Percentiles rank a stretch among this genome's conserved stretches.
Conservation (phyloP, 2,113 vertebrate species). For the Syngnathus scovelli region DNA sequence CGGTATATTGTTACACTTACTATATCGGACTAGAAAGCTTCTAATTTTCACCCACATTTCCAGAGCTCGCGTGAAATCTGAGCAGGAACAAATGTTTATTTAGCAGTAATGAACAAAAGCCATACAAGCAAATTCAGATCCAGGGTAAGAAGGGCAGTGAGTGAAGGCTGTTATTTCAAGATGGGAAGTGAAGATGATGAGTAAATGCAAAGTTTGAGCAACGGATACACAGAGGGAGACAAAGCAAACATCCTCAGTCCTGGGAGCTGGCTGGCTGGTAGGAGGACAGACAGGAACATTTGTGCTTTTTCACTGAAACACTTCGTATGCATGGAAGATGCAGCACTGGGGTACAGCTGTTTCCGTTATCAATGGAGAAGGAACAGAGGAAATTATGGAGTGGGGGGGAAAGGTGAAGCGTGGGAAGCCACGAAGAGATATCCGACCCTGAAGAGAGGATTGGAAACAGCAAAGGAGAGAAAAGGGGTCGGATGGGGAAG, state of each 20-base stretch:
- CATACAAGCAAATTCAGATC: constrained; percentile 4
- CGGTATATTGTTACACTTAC: no score
- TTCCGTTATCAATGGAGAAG: constrained; percentile 39
- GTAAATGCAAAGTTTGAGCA: constrained; percentile 23
- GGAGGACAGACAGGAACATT: constrained; percentile 44
- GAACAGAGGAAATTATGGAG: constrained; percentile 18
- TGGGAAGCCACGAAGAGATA: constrained; percentile 32
- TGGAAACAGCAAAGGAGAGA: constrained; percentile 19
- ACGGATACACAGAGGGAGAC: constrained; percentile 37
- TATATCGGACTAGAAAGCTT: no score
- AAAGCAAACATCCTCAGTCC: constrained; percentile 51
- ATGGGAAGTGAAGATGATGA: constrained; percentile 8
- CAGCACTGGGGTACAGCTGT: constrained; percentile 44
- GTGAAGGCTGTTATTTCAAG: constrained; percentile 7
- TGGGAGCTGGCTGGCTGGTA: constrained; percentile 27
- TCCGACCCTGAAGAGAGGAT: constrained; percentile 29
- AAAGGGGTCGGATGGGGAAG: constrained; percentile 23
- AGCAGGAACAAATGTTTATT: background rate
- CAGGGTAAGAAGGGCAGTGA: constrained; percentile 1
- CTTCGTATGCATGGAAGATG: constrained; percentile 22
- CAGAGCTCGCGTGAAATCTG: background rate
- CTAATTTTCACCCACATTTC: background rate
- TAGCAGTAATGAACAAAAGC: constrained; percentile 15
- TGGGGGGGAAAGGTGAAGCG: constrained; percentile 4
- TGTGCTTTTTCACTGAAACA: constrained; percentile 22